These are phyloP conservation scores for Chymomyza amoena DNA, from an alignment of 2,888 invertebrate species.

Conservation along the genomic window DNA sequence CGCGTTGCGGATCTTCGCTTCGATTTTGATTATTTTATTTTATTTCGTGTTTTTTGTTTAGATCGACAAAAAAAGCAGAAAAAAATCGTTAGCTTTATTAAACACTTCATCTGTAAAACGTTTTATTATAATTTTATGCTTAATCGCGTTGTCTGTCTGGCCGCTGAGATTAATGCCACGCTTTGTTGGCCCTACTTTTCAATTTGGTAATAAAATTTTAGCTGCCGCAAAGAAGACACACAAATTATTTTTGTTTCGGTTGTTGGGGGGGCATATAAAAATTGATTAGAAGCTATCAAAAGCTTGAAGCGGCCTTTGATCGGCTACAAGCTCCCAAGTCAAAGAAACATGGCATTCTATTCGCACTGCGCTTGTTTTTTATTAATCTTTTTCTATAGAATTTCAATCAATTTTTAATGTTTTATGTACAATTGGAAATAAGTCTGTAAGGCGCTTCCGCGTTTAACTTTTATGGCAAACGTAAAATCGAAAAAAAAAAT, in stretches of 20 bases:
- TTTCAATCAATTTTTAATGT: background rate
- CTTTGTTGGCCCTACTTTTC: conserved; percentile 42
- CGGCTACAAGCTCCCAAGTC: conserved; percentile 14
- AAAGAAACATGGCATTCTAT: background rate
- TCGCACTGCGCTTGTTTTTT: background rate
- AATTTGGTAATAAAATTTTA: conserved; percentile 10
- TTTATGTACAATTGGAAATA: background rate
- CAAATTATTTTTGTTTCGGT: conserved; percentile 33
- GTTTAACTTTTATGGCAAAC: background rate
- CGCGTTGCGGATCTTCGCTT: background rate
- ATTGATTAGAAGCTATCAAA: conserved; percentile 50
- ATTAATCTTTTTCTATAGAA: background rate
- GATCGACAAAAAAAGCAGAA: background rate
- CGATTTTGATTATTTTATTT: background rate
- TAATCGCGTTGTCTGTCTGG: conserved; percentile 23
- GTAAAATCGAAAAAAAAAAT: background rate
- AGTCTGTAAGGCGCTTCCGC: background rate
- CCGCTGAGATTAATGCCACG: conserved; percentile 48
- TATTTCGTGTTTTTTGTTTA: background rate
- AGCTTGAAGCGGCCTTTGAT: conserved; percentile 10
- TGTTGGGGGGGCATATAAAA: conserved; percentile 14
- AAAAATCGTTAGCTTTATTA: background rate
- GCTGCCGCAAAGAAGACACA: background rate
- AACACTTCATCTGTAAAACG: background rate
- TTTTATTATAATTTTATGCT: conserved; percentile 1